Conservation (phyloP, 2,888 invertebrate genomes). For the Pollenia labialis region DNA sequence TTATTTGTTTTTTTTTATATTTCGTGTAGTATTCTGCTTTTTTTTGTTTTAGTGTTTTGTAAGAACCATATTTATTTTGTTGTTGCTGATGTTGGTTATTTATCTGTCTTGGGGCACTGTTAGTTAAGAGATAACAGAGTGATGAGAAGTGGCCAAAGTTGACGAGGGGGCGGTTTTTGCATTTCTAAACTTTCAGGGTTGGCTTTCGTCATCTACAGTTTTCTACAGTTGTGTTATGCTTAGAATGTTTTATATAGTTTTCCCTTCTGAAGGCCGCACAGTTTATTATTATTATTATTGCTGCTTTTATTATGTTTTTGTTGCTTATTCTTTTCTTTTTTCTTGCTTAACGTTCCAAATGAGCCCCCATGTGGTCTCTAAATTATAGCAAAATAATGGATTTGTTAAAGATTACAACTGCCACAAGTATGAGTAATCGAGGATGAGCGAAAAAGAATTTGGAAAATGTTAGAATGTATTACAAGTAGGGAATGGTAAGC, state of each 20-base stretch:
- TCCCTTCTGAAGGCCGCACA: slow-evolving; percentile 58
- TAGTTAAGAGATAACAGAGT: slow-evolving; percentile 35
- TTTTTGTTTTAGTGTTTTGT: slow-evolving; percentile 6
- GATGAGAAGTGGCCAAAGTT: background rate
- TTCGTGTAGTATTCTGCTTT: slow-evolving; percentile 22
- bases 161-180: slow-evolving; percentile 51
- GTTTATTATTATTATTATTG: slow-evolving; percentile 45
- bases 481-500: no score
- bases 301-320: slow-evolving; percentile 16
- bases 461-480: background rate
- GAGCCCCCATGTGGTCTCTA: slow-evolving; percentile 56
- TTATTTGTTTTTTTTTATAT: background rate
- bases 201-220: slow-evolving; percentile 33
- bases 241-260: slow-evolving; percentile 9
- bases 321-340: background rate
- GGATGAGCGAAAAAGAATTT: background rate
- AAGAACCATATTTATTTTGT: slow-evolving; percentile 25
- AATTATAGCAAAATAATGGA: slow-evolving; percentile 36
- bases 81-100: slow-evolving; percentile 37
- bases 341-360: slow-evolving; percentile 30
- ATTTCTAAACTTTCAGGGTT: slow-evolving; percentile 54
- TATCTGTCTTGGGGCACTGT: slow-evolving; percentile 39
- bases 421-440: background rate
- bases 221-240: slow-evolving; percentile 19
- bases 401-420: slow-evolving; percentile 1